phyloP scores from a whole-genome alignment of 2,888 invertebrate species.

The Tholera decimalis region DNA sequence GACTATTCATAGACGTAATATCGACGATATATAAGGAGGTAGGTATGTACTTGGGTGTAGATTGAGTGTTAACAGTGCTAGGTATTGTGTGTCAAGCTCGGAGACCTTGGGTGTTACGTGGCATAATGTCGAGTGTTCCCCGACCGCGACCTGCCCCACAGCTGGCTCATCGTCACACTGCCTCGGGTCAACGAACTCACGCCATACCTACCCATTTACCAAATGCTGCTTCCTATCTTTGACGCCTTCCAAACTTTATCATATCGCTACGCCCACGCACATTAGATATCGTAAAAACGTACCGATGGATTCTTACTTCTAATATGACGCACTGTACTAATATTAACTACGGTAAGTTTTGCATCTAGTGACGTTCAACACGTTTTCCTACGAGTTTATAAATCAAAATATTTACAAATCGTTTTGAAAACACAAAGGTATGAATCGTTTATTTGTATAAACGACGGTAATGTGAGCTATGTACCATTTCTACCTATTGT shows the following conservation, averaged over 20 bases:
- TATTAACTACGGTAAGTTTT: slow-evolving; percentile 31
- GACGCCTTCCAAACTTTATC: slow-evolving; percentile 51
- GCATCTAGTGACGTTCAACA: slow-evolving; percentile 40
- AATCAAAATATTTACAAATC: slow-evolving; percentile 55
- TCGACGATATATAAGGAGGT: background rate
- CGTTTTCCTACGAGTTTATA: slow-evolving; percentile 35
- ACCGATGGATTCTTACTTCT: slow-evolving; percentile 17
- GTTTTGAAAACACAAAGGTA: slow-evolving; percentile 52
- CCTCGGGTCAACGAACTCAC: slow-evolving; percentile 64
- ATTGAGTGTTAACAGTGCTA: slow-evolving; percentile 26
- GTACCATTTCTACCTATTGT: slow-evolving; percentile 38
- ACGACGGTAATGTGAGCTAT: slow-evolving; percentile 27
- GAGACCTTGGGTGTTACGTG: slow-evolving; percentile 68
- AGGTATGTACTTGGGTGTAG: slow-evolving; percentile 9
- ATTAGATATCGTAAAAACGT: slow-evolving; percentile 26
- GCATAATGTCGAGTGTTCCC: slow-evolving; percentile 65
- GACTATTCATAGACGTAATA: background rate
- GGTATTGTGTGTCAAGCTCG: slow-evolving; percentile 58
- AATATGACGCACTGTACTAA: slow-evolving; percentile 24
- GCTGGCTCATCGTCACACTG: slow-evolving; percentile 66
- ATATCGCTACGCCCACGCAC: slow-evolving; percentile 24
- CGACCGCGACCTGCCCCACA: slow-evolving; percentile 78
- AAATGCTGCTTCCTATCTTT: slow-evolving; percentile 63
- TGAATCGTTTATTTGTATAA: slow-evolving; percentile 54
- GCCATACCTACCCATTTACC: slow-evolving; percentile 57